Evolutionary conservation across 2,797 vertebrate genomes (phyloP).

Genomic region (Danio tinwini): DNA sequence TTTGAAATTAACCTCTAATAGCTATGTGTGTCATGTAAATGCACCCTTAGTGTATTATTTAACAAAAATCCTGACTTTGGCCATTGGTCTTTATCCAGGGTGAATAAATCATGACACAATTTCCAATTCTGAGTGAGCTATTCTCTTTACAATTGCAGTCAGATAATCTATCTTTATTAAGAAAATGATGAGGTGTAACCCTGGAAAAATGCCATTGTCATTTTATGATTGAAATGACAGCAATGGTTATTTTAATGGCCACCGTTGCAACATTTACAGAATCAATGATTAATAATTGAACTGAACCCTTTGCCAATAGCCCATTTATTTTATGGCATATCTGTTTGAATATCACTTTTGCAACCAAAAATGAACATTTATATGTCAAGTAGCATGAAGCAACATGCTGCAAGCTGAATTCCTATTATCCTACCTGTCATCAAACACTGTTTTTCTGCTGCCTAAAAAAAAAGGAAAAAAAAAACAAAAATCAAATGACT

Average conservation of each 20-base stretch:
- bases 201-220: neutral
- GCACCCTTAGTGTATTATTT: too few species aligned
- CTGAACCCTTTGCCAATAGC: conserved; percentile 3
- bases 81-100: too few species aligned
- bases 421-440: conserved; percentile 3
- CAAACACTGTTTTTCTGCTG: conserved; percentile 4
- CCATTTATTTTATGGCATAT: too few species aligned
- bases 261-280: neutral
- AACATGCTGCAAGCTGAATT: neutral
- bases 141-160: neutral
- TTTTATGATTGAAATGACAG: conserved; percentile 4
- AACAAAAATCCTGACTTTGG: too few species aligned
- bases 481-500: conserved; percentile 4
- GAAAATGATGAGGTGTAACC: neutral
- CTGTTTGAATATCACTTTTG: neutral
- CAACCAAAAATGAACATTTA: neutral
- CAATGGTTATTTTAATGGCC: neutral
- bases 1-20: too few species aligned
- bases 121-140: too few species aligned
- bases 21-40: too few species aligned
- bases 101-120: too few species aligned
- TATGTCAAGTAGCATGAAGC: neutral
- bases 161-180: neutral
- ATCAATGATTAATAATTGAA: conserved; percentile 1
- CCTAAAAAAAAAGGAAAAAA: too few species aligned